Base-by-base conservation (phyloP, 1,140 invertebrate species). In the Euura lappo region DNA sequence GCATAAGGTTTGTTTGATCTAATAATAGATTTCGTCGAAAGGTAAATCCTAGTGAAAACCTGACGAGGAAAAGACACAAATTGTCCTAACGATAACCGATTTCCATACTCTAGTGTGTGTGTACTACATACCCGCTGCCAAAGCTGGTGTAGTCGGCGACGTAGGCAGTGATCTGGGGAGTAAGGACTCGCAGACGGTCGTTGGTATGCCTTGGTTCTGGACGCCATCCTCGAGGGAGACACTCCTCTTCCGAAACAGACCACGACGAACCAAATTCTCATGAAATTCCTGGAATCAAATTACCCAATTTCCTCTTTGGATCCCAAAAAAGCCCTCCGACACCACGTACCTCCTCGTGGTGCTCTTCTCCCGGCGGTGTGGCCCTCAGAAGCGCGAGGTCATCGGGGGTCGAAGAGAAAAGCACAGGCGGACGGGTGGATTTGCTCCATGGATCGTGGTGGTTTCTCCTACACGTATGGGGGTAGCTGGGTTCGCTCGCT, bases 191-290 rank as follows among this genome's bases (percentile, higher is more conserved):
- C 51, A 8, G 8, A n/a, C 13, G 70, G 81, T 83, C 45, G 84
- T 86, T 8, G 86, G 85, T 71, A 77, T 83, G n/a, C 80, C 71
- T 28, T 82, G 74, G 66, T 80, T 81, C 78, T 88, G 87, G 71
- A 87, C 83, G 51, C 88, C 89, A 81, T 91, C 90, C 85, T 91
- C 89, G 78, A 93, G 87, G 78, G 92, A 92, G 72, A 93, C 90
- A 77, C 92, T 91, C 78, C 92, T 88, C 86, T 93, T 93, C 76
- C 93, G 80, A 85, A 93, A 93, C 79, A 93, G 88, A 78, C 91
- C 91, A 81, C 92, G 90, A 79, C 92, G 92, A 81, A 95, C 91
- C 73, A 94, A 89, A 83, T 94, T 93, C 88, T 94, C 93, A 85
- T 95, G 93, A 81, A 94, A 94, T 84, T 94, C 92, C 89, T 93